phyloP scores from a whole-genome alignment of 1,140 invertebrate genomes.

The Drosophila subobscura region DNA sequence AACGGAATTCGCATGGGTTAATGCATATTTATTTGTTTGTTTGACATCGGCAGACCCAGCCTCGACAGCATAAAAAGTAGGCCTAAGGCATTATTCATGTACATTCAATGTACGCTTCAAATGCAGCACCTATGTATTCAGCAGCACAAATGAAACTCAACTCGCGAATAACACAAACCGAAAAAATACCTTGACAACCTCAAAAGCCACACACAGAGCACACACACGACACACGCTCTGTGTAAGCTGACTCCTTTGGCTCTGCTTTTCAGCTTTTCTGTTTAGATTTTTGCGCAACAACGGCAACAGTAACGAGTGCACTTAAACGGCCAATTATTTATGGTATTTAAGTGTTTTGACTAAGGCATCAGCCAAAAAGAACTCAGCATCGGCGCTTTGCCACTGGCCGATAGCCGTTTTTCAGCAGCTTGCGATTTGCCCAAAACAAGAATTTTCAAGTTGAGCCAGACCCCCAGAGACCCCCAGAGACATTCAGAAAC shows the following conservation, averaged over 20 bases:
- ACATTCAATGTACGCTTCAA: slow-evolving; percentile 46
- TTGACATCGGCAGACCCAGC: slow-evolving; percentile 30
- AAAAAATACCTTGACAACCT: slow-evolving; percentile 73
- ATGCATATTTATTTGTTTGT: slow-evolving; percentile 47
- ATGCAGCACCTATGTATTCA: slow-evolving; percentile 59
- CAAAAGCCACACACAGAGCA: slow-evolving; percentile 70
- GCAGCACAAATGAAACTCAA: slow-evolving; percentile 71
- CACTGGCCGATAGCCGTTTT: slow-evolving; percentile 7
- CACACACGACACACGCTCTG: too few relatives aligned
- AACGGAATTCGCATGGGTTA: slow-evolving; percentile 10
- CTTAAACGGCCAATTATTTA: slow-evolving; percentile 78
- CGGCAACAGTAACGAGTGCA: slow-evolving; percentile 46
- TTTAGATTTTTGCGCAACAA: slow-evolving; percentile 45
- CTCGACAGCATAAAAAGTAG: slow-evolving; percentile 58
- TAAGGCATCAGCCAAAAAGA: slow-evolving; percentile 49
- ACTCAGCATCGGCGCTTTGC: slow-evolving; percentile 36
- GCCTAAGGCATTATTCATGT: slow-evolving; percentile 74
- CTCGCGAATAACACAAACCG: slow-evolving; percentile 20
- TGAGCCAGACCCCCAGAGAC: slow-evolving; percentile 47
- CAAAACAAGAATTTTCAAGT: slow-evolving; percentile 65
- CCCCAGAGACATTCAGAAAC: slow-evolving; percentile 4
- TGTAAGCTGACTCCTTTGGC: slow-evolving; percentile 69
- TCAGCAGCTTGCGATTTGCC: slow-evolving; percentile 25
- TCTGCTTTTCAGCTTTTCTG: slow-evolving; percentile 32
- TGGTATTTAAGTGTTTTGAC: slow-evolving; percentile 67